Conservation (phyloP, 2,113 vertebrate genomes). For the Murina feae region DNA sequence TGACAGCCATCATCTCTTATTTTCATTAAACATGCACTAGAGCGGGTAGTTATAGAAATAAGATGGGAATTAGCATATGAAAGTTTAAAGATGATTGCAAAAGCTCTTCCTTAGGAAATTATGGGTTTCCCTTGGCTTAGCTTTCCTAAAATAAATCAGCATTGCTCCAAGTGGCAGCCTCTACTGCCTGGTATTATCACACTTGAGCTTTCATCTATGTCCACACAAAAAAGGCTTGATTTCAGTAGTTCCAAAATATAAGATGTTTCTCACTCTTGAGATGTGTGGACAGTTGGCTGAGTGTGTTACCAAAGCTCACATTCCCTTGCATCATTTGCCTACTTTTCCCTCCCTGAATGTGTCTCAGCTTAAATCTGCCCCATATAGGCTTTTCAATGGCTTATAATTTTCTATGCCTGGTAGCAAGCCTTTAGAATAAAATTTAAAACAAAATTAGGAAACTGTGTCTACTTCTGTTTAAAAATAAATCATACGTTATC, state of each 20-base stretch:
- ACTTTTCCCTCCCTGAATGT: neutral
- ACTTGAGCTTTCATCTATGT: neutral
- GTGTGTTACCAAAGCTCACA: neutral
- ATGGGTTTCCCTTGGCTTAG: slow-evolving; percentile 58
- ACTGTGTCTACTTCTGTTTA: neutral
- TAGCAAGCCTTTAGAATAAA: neutral
- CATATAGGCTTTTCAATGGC: neutral
- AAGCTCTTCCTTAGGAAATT: slow-evolving; percentile 64
- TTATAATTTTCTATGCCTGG: neutral
- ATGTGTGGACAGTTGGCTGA: neutral
- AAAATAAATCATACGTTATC: neutral
- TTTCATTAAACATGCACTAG: slow-evolving; percentile 73
- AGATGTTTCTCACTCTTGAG: neutral
- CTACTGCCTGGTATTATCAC: neutral
- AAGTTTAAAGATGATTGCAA: slow-evolving; percentile 63
- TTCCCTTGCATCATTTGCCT: neutral
- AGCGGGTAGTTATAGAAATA: slow-evolving; percentile 61
- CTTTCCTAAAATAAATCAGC: slow-evolving; percentile 57
- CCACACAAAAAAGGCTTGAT: slow-evolving; percentile 30
- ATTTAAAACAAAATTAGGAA: neutral
- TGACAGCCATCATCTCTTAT: slow-evolving; percentile 64
- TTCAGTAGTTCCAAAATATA: slow-evolving; percentile 20
- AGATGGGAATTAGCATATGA: slow-evolving; percentile 67
- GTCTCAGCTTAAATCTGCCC: neutral
- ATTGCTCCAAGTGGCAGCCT: slow-evolving; percentile 34